phyloP scores from a whole-genome alignment of 2,797 vertebrate genomes.

The Eulemur albifrons region DNA sequence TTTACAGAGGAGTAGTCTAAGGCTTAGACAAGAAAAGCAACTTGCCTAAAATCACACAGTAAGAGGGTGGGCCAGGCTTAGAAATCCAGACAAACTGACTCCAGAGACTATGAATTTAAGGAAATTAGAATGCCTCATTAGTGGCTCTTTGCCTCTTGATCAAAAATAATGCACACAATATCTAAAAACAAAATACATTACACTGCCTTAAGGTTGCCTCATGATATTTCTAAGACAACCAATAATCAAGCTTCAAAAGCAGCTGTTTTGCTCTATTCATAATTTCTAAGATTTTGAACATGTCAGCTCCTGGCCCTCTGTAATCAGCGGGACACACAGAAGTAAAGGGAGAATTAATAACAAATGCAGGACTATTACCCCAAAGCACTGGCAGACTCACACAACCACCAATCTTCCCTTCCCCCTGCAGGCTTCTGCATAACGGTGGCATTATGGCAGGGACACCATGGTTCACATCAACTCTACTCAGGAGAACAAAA shows the following conservation, averaged over 20 bases:
- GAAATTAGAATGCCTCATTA: constrained; percentile 30
- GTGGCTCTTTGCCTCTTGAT: background rate
- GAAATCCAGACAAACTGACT: constrained; percentile 46
- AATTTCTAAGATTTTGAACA: constrained; percentile 28
- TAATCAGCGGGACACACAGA: background rate
- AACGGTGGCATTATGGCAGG: background rate
- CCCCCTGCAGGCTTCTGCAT: background rate
- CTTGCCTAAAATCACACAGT: constrained; percentile 16
- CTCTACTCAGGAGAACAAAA: background rate
- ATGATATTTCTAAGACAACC: background rate
- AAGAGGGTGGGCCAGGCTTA: background rate
- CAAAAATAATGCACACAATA: constrained; percentile 21
- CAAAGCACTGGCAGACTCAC: background rate
- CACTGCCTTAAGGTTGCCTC: background rate
- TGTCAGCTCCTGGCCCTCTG: background rate
- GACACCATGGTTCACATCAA: background rate
- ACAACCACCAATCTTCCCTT: background rate
- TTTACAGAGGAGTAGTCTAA: background rate
- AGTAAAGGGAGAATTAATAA: background rate
- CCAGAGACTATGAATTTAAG: background rate
- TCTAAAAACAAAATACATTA: constrained; percentile 12
- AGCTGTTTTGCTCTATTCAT: background rate
- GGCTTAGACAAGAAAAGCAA: background rate
- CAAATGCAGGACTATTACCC: background rate
- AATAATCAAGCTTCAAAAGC: constrained; percentile 41